Base-by-base conservation (phyloP, 1,140 invertebrate species). In the Brachionus calyciflorus region DNA sequence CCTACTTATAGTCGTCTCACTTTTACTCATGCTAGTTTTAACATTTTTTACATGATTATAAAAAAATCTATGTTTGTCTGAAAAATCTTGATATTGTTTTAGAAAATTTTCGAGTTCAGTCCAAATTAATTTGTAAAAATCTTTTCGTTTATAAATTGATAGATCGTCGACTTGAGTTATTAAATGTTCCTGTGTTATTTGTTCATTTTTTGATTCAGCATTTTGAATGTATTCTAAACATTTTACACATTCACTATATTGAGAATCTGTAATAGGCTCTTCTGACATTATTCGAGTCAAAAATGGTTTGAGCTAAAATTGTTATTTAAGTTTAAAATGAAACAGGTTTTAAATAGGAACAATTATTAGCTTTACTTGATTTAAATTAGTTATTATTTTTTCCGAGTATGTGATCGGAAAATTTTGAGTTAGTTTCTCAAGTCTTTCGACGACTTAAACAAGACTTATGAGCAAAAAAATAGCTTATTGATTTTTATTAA, bases 381-480 rank as follows among this genome's bases (percentile, higher is more conserved):
- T 89, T 77, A 95, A 86, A 81, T 94, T 95, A 80, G 92, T 96
- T 79, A 97, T 90, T 10, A 94, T 88, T 0, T 93, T 95, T 3
- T 92, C 91, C 14, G 91, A 91, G 55, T 94, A 92, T 5, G 92
- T 94, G 57, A 96, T 88, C 0, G 95, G 94, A 92, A 93, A 98
- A 84, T 93, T 94, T 57, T 91, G 89, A 0, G 93, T 94, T 77
- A 91, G 88, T 30, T 92, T 86, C 53, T 90, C 89, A 0, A 96
- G 80, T 55, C 89, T 87, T 3, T 88, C 85, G 78, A 90, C 88
- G 73, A 92, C 89, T 82, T 51, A 26, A 70, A 17, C 19, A 46
- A 60, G 17, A 3, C 19, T 51, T 21, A 24, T 51, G 10, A 48
- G 14, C 78, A 19, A 82, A 81, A 10, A 21, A 63, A 21, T 77